phyloP scores from a whole-genome alignment of 2,797 vertebrate species.

The Halcyon badia region DNA sequence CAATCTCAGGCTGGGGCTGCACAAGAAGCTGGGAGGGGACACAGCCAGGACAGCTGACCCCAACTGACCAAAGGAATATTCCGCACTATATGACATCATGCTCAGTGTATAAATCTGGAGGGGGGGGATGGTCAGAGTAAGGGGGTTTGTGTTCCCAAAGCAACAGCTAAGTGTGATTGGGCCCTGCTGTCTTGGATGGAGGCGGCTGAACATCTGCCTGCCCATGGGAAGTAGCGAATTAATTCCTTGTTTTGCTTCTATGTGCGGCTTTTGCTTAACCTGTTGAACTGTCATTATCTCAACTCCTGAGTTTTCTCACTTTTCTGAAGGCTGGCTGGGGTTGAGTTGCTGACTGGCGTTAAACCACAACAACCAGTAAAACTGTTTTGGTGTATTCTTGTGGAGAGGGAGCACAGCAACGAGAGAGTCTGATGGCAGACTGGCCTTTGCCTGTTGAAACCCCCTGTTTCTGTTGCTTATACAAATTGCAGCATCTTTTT shows the following conservation, averaged over 20 bases:
- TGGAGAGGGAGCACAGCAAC: not conserved
- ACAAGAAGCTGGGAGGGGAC: not conserved
- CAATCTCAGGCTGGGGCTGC: not conserved
- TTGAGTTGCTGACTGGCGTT: not conserved
- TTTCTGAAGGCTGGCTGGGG: not conserved
- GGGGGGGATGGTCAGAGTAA: not conserved
- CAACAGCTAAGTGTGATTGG: not conserved
- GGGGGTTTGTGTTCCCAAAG: not conserved
- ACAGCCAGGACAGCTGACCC: not conserved
- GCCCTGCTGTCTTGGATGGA: not conserved
- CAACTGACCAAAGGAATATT: not conserved
- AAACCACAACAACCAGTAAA: not conserved
- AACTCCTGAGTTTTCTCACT: not conserved
- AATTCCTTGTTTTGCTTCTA: not conserved
- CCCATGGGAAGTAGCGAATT: not conserved
- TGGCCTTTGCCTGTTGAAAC: not conserved
- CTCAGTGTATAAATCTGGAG: not conserved
- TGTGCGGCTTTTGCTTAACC: not conserved
- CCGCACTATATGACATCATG: not conserved
- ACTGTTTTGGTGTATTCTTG: not conserved
- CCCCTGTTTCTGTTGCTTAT: not conserved
- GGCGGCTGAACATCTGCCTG: not conserved
- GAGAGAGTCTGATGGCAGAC: not conserved
- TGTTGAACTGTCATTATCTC: not conserved
- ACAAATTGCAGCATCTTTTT: not conserved